These are phyloP conservation scores for Athripsodes cinereus DNA, from an alignment of 2,888 invertebrate genomes.

Conservation along the genomic window DNA sequence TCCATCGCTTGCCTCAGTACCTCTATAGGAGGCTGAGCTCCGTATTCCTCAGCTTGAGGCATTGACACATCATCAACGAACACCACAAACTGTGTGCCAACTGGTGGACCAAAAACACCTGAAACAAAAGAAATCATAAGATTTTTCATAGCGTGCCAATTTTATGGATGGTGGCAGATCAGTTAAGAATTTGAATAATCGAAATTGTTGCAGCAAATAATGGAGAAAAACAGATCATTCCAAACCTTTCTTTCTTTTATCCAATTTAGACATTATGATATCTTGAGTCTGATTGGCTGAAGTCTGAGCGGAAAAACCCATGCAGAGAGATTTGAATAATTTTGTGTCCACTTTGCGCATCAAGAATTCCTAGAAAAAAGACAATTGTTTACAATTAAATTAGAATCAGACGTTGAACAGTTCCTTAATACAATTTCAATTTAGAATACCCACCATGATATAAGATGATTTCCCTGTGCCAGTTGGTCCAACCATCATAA, in stretches of 20 bases:
- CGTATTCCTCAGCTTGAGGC: constrained; percentile 84
- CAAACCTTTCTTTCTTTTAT: constrained; percentile 82
- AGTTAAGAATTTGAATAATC: too few species aligned
- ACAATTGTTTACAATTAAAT: too few species aligned
- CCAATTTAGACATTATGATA: constrained; percentile 90
- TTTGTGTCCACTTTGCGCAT: constrained; percentile 73
- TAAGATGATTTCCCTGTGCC: constrained; percentile 94
- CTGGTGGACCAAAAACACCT: constrained; percentile 88
- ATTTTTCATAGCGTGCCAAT: neutral
- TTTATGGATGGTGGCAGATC: neutral
- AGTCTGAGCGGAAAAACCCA: constrained; percentile 92
- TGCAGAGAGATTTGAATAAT: constrained; percentile 75
- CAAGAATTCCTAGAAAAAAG: constrained; percentile 60
- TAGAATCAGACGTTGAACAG: too few species aligned
- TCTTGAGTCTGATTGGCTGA: constrained; percentile 91
- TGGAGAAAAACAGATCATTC: too few species aligned
- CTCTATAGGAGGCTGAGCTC: constrained; percentile 93
- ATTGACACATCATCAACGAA: constrained; percentile 97
- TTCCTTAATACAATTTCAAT: too few species aligned
- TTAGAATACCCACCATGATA: constrained; percentile 53
- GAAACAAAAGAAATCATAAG: constrained; percentile 16
- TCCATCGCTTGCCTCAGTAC: constrained; percentile 86
- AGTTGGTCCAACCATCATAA: constrained; percentile 88
- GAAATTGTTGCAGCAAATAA: too few species aligned
- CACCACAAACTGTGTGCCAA: constrained; percentile 82